These are phyloP conservation scores for Drosophila jambulina DNA, from an alignment of 1,140 invertebrate species.

Conservation along the genomic window DNA sequence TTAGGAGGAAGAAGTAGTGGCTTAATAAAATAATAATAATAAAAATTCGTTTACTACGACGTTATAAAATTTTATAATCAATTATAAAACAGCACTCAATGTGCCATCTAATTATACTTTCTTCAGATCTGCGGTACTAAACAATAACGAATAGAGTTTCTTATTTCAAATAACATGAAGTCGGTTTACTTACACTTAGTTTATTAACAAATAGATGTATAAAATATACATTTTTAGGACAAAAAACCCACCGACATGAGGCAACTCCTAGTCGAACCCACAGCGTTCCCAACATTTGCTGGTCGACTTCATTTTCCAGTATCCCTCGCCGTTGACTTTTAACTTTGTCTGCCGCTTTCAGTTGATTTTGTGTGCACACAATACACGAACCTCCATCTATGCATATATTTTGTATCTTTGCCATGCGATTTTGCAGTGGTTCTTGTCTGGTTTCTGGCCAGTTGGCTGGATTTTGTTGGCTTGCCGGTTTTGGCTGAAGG, in stretches of 20 bases:
- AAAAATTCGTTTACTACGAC: too few species aligned
- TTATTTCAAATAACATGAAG: background rate
- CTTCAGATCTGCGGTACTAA: too few species aligned
- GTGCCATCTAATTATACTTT: too few species aligned
- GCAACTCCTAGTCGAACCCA: slow-evolving; percentile 5
- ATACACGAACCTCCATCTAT: slow-evolving; percentile 34
- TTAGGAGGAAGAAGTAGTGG: too few species aligned
- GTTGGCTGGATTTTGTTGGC: slow-evolving; percentile 44
- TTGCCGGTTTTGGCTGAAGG: slow-evolving; percentile 62
- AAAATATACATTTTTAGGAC: background rate
- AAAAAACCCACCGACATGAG: background rate
- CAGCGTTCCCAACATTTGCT: background rate
- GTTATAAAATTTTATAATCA: background rate
- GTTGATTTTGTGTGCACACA: slow-evolving; percentile 55
- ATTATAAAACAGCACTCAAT: background rate
- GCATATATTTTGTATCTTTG: slow-evolving; percentile 47
- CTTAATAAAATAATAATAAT: background rate
- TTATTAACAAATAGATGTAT: too few species aligned
- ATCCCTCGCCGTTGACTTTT: slow-evolving; percentile 43
- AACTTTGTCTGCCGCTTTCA: slow-evolving; percentile 64
- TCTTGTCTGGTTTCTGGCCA: slow-evolving; percentile 43
- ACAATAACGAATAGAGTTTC: too few species aligned
- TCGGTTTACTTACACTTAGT: too few species aligned
- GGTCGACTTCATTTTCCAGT: slow-evolving; percentile 62
- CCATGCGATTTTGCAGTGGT: slow-evolving; percentile 58